phyloP scores from a whole-genome alignment of 2,888 invertebrate genomes.

The Drymonia ruficornis region DNA sequence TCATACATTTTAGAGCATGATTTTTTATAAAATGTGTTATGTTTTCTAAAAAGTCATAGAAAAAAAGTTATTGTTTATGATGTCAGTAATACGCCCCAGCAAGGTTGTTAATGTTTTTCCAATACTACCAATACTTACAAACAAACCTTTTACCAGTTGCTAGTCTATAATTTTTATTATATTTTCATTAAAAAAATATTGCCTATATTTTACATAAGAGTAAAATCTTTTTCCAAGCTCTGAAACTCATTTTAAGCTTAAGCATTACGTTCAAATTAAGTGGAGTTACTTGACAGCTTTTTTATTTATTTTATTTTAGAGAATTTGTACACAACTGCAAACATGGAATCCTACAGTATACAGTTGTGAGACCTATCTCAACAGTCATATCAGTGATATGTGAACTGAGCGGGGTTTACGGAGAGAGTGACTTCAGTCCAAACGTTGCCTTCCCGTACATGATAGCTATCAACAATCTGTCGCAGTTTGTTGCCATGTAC shows the following conservation, averaged over 20 bases:
- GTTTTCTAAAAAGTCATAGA: no score
- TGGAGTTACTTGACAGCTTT: background rate
- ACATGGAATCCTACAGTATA: conserved; percentile 98
- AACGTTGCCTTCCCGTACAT: conserved; percentile 96
- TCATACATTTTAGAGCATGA: no score
- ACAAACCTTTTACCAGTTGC: no score
- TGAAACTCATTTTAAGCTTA: background rate
- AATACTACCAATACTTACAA: no score
- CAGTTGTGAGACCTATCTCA: conserved; percentile 95
- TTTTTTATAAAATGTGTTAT: no score
- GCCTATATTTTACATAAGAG: no score
- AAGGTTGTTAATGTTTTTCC: no score
- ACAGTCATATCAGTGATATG: conserved; percentile 96
- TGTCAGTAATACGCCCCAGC: no score
- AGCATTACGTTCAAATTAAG: background rate
- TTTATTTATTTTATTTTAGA: conserved; percentile 74
- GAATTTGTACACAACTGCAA: conserved; percentile 97
- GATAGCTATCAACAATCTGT: conserved; percentile 94
- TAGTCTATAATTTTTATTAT: no score
- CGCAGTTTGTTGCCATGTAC: conserved; percentile 98
- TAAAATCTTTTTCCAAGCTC: no score
- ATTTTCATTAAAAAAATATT: no score
- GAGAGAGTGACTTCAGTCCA: conserved; percentile 95
- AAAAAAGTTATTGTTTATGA: no score
- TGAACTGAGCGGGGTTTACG: conserved; percentile 93